phyloP scores from a whole-genome alignment of 35 echinoderm and acorn worm species.

The Lytechinus variegatus region DNA sequence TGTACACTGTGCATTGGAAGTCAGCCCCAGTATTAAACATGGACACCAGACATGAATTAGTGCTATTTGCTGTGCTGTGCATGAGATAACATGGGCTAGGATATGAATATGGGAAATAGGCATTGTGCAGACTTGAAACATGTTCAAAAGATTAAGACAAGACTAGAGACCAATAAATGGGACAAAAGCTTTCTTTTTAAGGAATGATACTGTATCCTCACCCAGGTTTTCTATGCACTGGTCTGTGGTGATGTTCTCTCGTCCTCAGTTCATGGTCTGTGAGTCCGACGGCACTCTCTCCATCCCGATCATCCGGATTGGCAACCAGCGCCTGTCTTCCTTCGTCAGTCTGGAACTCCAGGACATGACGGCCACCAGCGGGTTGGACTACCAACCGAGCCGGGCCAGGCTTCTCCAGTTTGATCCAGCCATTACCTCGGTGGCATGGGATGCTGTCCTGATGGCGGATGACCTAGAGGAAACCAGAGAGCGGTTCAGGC shows the following conservation, averaged over 20 bases:
- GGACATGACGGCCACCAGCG: slow-evolving; percentile 68
- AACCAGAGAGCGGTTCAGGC: slow-evolving; percentile 76
- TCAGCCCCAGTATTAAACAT: too few relatives aligned
- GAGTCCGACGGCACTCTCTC: slow-evolving; percentile 82
- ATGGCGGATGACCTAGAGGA: slow-evolving; percentile 84
- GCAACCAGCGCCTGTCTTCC: slow-evolving; percentile 78
- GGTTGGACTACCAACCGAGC: slow-evolving; percentile 66
- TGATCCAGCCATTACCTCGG: slow-evolving; percentile 74
- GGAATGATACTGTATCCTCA: background rate
- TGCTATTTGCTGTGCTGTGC: too few relatives aligned
- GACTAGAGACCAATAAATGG: background rate
- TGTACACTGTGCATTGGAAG: background rate
- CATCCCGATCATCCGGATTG: slow-evolving; percentile 71
- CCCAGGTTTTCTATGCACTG: slow-evolving; percentile 92
- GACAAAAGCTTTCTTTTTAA: background rate
- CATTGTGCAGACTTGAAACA: background rate
- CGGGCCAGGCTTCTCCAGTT: slow-evolving; percentile 86
- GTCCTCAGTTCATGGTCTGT: slow-evolving; percentile 68
- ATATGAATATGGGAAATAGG: too few relatives aligned
- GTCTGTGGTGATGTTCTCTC: slow-evolving; percentile 71
- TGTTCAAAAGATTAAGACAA: background rate
- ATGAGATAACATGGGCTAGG: too few relatives aligned
- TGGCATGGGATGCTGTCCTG: slow-evolving; percentile 76
- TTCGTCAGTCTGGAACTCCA: slow-evolving; percentile 70
- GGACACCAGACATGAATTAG: too few relatives aligned